Base-by-base conservation (phyloP, 2,888 invertebrate genomes). In the Pedicia rivosa region DNA sequence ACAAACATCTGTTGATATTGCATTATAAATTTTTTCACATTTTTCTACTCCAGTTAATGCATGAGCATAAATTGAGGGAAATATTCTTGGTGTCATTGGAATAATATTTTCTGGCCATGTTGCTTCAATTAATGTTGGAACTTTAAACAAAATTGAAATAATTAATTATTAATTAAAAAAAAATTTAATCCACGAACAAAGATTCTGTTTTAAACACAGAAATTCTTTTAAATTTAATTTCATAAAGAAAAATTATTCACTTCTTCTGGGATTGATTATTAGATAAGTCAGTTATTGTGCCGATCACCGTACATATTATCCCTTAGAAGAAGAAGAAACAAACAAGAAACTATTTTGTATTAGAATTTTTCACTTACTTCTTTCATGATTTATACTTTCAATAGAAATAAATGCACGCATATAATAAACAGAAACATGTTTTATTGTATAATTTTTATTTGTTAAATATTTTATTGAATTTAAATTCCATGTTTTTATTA, bases 101-200 rank as follows among this genome's bases (percentile, higher is more conserved):
- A 45, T 29, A 17, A 46, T 28, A 39, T 46, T 46, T 42, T 48
- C 48, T 13, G 48, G 48, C 48, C 48, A 48, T 8, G 45, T 43
- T n/a, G 46, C 28, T 42, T 48, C 48, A 15, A 48, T 39, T 16
- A 47, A 26, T 10, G 45, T 46, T n/a, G 46, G 43, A n/a, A n/a
- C n/a, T n/a, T n/a, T n/a, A n/a, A n/a, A n/a, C n/a, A n/a, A n/a
- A 7, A 34, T 25, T 33, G 25, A n/a, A n/a, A n/a, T n/a, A n/a
- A n/a, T n/a, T n/a, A n/a, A 3, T 25, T 12, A 6, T 27, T n/a
- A 27, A 27, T 27, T 27, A 13, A 8, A 6, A 6, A 9, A 13
- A 8, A 19, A 12, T 15, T 14, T n/a, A 22, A 22, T 19, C 4
- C 32, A 19, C 12, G 5, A 15, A 14, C 5, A 12, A n/a, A n/a